Evolutionary conservation across 1,140 invertebrate species (phyloP).

Genomic region (Hycleus phaleratus): DNA sequence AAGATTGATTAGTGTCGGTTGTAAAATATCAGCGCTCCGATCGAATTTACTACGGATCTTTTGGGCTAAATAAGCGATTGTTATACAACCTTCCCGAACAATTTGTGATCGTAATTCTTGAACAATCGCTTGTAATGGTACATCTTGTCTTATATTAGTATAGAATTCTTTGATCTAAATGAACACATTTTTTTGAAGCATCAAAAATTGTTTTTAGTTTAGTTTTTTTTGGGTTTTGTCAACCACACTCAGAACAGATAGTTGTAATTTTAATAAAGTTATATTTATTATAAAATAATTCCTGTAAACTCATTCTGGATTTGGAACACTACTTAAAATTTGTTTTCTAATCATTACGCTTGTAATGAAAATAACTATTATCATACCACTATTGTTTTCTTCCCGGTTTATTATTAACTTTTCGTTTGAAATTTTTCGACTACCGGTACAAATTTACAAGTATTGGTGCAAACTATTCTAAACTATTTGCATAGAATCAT

Average conservation of each 20-base stretch:
- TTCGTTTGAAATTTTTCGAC: no score
- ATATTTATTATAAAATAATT: no score
- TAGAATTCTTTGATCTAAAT: conserved; percentile 73
- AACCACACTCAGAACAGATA: no score
- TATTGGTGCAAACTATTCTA: no score
- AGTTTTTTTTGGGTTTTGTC: no score
- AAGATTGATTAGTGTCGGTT: conserved; percentile 79
- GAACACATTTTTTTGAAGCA: conserved; percentile 75
- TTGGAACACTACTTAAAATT: conserved; percentile 31
- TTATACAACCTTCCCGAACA: conserved; percentile 90
- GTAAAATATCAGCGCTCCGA: conserved; percentile 71
- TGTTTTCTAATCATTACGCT: conserved; percentile 37
- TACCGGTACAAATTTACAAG: no score
- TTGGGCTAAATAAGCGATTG: conserved; percentile 85
- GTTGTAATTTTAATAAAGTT: no score
- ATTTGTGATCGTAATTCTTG: conserved; percentile 87
- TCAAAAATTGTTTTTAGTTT: conserved; percentile 42
- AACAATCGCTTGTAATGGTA: conserved; percentile 72
- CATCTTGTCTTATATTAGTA: conserved; percentile 68
- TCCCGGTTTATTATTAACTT: no score
- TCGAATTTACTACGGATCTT: conserved; percentile 76
- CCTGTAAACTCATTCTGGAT: conserved; percentile 73
- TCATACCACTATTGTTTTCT: no score
- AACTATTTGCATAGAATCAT: no score
- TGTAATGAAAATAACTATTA: no score